Evolutionary conservation across 2,888 invertebrate species (phyloP).

Genomic region (Callosobruchus maculatus): DNA sequence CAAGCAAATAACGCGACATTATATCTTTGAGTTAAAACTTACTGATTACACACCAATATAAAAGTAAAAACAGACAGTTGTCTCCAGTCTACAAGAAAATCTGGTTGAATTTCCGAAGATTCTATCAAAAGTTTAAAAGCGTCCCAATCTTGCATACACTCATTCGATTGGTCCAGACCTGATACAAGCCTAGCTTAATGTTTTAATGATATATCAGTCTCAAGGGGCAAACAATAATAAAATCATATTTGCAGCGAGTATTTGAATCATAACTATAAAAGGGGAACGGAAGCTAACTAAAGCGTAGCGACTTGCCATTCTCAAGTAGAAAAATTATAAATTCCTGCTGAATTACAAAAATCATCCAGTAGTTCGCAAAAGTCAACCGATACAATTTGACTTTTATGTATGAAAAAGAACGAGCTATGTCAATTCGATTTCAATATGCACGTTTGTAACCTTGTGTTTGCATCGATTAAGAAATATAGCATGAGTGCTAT

Average conservation of each 20-base stretch:
- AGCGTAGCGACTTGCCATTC: constrained; percentile 3
- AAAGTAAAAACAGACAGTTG: neutral
- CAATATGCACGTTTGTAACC: no score
- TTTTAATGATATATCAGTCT: constrained; percentile 47
- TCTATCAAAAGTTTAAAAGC: constrained; percentile 1
- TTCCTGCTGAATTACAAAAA: neutral
- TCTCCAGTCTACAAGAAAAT: neutral
- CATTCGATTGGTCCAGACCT: neutral
- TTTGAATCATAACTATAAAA: constrained; percentile 19
- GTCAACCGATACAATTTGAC: neutral
- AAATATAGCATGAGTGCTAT: no score
- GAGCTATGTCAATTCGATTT: no score
- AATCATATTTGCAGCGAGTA: constrained; percentile 20
- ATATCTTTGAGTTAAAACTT: no score
- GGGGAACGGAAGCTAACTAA: constrained; percentile 37
- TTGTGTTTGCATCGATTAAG: no score
- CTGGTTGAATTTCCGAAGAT: constrained; percentile 6
- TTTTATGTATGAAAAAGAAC: no score
- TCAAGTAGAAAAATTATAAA: neutral
- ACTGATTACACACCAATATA: neutral
- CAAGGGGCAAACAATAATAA: constrained; percentile 49
- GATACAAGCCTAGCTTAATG: constrained; percentile 2
- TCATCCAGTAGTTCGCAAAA: neutral
- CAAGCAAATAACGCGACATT: no score
- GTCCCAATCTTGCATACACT: constrained; percentile 2